Conservation (phyloP, 2,888 invertebrate genomes). For the Sinohyriopsis cumingii region DNA sequence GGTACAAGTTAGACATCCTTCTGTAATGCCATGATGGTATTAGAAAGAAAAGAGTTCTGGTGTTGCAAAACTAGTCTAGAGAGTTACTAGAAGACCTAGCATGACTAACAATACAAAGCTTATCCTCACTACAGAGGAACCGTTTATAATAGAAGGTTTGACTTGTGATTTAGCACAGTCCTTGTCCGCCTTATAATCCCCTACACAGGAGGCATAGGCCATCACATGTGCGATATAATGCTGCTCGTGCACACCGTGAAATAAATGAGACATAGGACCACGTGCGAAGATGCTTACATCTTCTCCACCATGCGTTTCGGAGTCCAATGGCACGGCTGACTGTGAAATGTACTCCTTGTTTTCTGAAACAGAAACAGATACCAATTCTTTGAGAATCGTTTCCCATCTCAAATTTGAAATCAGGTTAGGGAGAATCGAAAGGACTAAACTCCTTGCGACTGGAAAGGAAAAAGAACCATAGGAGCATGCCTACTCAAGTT, state of each 20-base stretch:
- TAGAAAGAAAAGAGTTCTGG: too few relatives aligned
- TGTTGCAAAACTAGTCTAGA: too few relatives aligned
- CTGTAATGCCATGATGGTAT: too few relatives aligned
- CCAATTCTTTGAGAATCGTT: too few relatives aligned
- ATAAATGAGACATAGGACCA: conserved; percentile 87
- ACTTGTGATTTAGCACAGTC: conserved; percentile 29
- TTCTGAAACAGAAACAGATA: conserved; percentile 31
- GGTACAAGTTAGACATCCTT: too few relatives aligned
- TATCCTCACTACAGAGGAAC: conserved; percentile 15
- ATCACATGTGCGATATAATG: conserved; percentile 90
- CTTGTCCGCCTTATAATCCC: conserved; percentile 64
- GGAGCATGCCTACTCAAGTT: too few relatives aligned
- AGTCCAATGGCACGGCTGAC: conserved; percentile 37
- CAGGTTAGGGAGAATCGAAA: too few relatives aligned
- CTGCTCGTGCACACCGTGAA: conserved; percentile 90
- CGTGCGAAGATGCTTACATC: conserved; percentile 89
- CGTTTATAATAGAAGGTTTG: neutral
- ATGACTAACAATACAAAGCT: neutral
- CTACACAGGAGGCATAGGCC: conserved; percentile 86
- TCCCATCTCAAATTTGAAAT: too few relatives aligned
- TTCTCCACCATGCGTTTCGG: conserved; percentile 76
- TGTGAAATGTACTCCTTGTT: conserved; percentile 37
- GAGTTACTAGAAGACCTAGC: too few relatives aligned
- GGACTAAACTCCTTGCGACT: too few relatives aligned
- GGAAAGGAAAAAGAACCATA: too few relatives aligned